Evolutionary conservation across 64 coral and sea anemone genomes (phyloP).

Genomic region (Stichodactyla helianthus): DNA sequence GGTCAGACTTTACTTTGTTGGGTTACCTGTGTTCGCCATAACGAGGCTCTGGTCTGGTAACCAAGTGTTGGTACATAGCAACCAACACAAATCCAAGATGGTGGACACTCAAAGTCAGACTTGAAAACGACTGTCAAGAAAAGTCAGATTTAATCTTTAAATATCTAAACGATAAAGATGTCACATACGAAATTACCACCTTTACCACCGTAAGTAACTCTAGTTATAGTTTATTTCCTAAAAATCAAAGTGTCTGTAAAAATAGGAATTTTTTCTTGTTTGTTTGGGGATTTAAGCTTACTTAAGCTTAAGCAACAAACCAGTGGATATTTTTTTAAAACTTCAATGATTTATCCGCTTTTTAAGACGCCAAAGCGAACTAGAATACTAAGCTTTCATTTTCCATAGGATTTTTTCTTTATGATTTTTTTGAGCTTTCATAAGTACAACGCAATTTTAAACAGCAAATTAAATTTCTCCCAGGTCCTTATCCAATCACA

Average conservation of each 20-base stretch:
- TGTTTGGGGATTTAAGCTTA: neutral
- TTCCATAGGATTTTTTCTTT: neutral
- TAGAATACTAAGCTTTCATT: neutral
- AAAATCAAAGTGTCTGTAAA: neutral
- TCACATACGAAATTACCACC: slow-evolving; percentile 83
- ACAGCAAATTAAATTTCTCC: neutral
- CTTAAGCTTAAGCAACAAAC: no score
- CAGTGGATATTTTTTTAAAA: neutral
- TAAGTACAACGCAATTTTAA: no score
- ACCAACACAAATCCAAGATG: slow-evolving; percentile 31
- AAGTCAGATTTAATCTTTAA: slow-evolving; percentile 1
- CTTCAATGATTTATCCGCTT: neutral
- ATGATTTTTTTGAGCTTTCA: neutral
- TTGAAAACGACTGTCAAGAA: neutral
- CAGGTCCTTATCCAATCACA: neutral
- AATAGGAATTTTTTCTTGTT: neutral
- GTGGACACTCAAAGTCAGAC: slow-evolving; percentile 14
- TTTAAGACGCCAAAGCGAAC: no score
- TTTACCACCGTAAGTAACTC: slow-evolving; percentile 78
- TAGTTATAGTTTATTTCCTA: neutral
- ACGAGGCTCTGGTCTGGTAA: neutral
- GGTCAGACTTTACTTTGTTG: neutral
- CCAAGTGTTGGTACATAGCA: slow-evolving; percentile 25
- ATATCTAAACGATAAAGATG: slow-evolving; percentile 35
- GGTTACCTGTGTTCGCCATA: neutral